Percentiles rank a stretch among this genome's conserved stretches.
phyloP scores from a whole-genome alignment of 2,888 invertebrate genomes.

The Didymodactylos carnosus region DNA sequence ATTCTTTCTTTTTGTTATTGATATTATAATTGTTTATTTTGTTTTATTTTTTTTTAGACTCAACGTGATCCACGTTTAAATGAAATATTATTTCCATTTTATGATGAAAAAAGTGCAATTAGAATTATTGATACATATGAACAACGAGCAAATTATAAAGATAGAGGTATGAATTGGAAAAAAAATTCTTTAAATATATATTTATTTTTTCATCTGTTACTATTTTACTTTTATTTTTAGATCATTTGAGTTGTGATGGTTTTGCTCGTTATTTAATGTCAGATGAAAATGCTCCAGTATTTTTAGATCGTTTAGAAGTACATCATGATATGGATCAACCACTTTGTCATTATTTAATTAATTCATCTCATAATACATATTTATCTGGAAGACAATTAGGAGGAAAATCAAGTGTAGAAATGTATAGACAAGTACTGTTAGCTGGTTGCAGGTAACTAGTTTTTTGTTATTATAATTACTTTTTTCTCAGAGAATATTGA shows the following conservation, averaged over 20 bases:
- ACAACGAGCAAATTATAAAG: constrained; percentile 52
- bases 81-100: constrained; percentile 74
- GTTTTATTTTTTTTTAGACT: no score
- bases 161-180: constrained; percentile 41
- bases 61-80: constrained; percentile 92
- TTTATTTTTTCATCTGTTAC: background rate
- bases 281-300: constrained; percentile 97
- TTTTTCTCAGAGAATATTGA: constrained; percentile 43
- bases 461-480: no score
- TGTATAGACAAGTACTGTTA: constrained; percentile 75
- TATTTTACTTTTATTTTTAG: constrained; percentile 35
- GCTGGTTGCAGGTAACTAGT: no score
- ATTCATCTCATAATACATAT: constrained; percentile 47
- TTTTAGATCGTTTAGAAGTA: constrained; percentile 83
- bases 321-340: constrained; percentile 88
- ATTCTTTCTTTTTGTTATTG: background rate
- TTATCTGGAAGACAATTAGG: constrained; percentile 69
- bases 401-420: constrained; percentile 83
- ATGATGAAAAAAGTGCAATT: constrained; percentile 71
- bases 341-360: constrained; percentile 90
- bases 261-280: constrained; percentile 96
- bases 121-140: constrained; percentile 87
- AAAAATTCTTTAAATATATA: background rate
- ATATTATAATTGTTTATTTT: constrained; percentile 17
- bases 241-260: constrained; percentile 72